Percentiles rank a stretch among this genome's conserved stretches.
These are phyloP conservation scores for Oreochromis grahami DNA, from an alignment of 2,797 vertebrate genomes.

Conservation along the genomic window DNA sequence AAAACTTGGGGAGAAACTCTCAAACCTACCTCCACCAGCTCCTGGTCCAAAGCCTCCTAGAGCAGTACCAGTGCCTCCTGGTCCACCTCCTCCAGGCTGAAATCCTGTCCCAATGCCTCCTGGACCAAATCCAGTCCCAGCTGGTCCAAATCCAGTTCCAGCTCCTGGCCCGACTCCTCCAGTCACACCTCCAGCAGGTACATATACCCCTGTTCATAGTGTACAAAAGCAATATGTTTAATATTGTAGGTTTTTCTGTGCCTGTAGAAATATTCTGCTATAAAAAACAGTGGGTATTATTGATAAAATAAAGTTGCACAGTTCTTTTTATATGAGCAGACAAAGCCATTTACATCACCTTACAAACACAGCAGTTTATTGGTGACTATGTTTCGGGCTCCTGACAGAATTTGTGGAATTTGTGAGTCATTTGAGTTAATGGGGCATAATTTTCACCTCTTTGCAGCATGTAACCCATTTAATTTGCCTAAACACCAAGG, in stretches of 20 bases:
- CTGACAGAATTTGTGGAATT: constrained; percentile 14
- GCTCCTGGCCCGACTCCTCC: constrained; percentile 45
- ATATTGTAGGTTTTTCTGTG: neutral
- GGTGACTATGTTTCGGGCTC: constrained; percentile 1
- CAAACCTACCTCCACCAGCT: constrained; percentile 45
- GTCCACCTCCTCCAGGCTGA: constrained; percentile 48
- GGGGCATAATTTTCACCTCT: neutral
- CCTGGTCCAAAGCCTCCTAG: constrained; percentile 58
- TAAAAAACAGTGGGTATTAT: neutral
- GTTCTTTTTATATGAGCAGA: neutral
- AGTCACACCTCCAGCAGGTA: constrained; percentile 69
- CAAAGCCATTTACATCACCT: neutral
- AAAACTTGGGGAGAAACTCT: neutral
- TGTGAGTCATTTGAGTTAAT: constrained; percentile 33
- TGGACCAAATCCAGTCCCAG: constrained; percentile 34
- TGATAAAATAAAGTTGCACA: neutral
- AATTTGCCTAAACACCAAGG: constrained; percentile 6
- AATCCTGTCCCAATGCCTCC: constrained; percentile 50
- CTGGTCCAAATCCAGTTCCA: constrained; percentile 57
- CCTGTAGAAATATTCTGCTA: neutral
- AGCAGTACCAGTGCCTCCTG: constrained; percentile 49
- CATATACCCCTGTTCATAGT: constrained; percentile 61
- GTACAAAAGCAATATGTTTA: neutral
- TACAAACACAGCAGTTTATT: neutral
- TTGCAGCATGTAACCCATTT: neutral